Evolutionary conservation across 1,140 invertebrate species (phyloP).

Genomic region (Zaprionus nigranus): DNA sequence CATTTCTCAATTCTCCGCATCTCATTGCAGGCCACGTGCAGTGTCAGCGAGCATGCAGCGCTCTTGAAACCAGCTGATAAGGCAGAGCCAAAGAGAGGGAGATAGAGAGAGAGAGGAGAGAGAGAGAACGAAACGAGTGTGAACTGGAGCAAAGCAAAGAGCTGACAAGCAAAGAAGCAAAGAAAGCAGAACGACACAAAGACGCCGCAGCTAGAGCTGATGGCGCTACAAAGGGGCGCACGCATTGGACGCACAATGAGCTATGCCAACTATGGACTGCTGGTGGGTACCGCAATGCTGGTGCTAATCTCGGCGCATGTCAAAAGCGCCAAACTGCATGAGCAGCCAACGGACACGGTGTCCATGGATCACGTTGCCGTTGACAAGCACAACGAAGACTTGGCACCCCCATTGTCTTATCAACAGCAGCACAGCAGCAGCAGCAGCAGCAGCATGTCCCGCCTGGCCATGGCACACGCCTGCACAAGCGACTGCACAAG

Average conservation of each 20-base stretch:
- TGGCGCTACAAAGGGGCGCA: constrained; percentile 35
- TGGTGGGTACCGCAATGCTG: constrained; percentile 63
- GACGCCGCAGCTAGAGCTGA: constrained; percentile 30
- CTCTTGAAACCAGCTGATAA: constrained; percentile 48
- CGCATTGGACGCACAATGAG: constrained; percentile 35
- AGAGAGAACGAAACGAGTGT: constrained; percentile 6
- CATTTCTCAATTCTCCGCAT: constrained; percentile 26
- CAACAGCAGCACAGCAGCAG: constrained; percentile 9
- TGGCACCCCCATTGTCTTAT: constrained; percentile 22
- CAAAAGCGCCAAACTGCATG: constrained; percentile 71
- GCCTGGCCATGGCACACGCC: constrained; percentile 15
- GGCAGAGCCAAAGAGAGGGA: constrained; percentile 15
- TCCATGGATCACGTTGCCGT: constrained; percentile 39
- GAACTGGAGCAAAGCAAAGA: constrained; percentile 15
- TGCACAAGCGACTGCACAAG: constrained; percentile 31
- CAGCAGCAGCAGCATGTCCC: constrained; percentile 25
- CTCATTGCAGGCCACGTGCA: constrained; percentile 66
- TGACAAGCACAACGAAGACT: constrained; percentile 21
- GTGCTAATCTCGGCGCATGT: constrained; percentile 74
- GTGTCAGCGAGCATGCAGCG: constrained; percentile 52
- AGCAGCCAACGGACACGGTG: constrained; percentile 13
- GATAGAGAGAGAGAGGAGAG: too few species aligned
- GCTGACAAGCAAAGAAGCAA: constrained; percentile 31
- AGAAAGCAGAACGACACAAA: constrained; percentile 1
- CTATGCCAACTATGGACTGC: constrained; percentile 68